These are phyloP conservation scores for Tipula lateralis DNA, from an alignment of 2,888 invertebrate species.

Conservation along the genomic window DNA sequence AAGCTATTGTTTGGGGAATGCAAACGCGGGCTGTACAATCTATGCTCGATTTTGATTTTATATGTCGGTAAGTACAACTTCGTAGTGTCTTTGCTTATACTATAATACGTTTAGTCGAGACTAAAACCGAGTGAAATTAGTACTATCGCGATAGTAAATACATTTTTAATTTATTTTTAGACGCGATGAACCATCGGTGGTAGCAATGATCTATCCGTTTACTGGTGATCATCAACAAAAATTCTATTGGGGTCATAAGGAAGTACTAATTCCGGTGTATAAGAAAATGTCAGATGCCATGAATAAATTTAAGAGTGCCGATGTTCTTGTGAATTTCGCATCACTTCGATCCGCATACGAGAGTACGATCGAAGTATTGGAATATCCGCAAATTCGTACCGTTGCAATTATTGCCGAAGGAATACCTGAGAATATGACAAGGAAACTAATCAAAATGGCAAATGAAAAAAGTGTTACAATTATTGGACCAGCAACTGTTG, in stretches of 20 bases:
- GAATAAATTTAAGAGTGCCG: slow-evolving; percentile 89
- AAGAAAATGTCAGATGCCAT: slow-evolving; percentile 97
- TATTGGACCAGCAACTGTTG: slow-evolving; percentile 93
- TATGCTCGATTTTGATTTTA: slow-evolving; percentile 50
- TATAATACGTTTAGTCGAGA: not conserved
- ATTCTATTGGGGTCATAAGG: slow-evolving; percentile 99
- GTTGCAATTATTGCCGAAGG: slow-evolving; percentile 99
- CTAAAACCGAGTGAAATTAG: not conserved
- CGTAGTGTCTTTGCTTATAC: not conserved
- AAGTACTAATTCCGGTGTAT: slow-evolving; percentile 89
- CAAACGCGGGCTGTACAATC: slow-evolving; percentile 90
- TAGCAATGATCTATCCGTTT: slow-evolving; percentile 97
- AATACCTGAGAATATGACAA: slow-evolving; percentile 97
- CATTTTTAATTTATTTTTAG: slow-evolving; percentile 52
- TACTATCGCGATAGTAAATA: not conserved
- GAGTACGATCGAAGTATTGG: slow-evolving; percentile 89
- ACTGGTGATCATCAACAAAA: slow-evolving; percentile 99
- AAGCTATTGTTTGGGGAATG: slow-evolving; percentile 98
- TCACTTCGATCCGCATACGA: slow-evolving; percentile 96
- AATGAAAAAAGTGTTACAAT: slow-evolving; percentile 78
- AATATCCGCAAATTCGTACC: slow-evolving; percentile 88
- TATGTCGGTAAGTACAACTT: slow-evolving; percentile 43
- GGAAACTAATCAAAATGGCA: slow-evolving; percentile 82
- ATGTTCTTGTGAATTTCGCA: slow-evolving; percentile 95
- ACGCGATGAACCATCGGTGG: slow-evolving; percentile 85